These are phyloP conservation scores for Thera britannica DNA, from an alignment of 2,888 invertebrate genomes.

Conservation along the genomic window DNA sequence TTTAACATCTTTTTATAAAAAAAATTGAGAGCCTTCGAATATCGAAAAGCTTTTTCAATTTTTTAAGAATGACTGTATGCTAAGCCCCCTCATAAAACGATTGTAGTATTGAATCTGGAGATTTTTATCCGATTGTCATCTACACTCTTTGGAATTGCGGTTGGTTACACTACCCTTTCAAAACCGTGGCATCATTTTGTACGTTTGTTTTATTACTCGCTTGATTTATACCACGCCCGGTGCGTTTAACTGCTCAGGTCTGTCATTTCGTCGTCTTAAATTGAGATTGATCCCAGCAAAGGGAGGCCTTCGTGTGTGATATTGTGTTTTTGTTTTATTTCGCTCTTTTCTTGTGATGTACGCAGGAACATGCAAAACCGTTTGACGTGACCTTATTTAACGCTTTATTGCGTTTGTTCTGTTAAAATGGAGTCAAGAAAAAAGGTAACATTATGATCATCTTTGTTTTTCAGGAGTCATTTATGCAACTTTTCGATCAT, in stretches of 20 bases:
- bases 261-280: slow-evolving; percentile 82
- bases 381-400: slow-evolving; percentile 49
- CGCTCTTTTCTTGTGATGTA: slow-evolving; percentile 51
- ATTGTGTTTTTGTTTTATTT: slow-evolving; percentile 70
- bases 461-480: not conserved
- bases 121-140: too few relatives aligned
- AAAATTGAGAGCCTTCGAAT: not conserved
- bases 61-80: not conserved
- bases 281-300: slow-evolving; percentile 81
- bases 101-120: too few relatives aligned
- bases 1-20: not conserved
- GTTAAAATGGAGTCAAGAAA: slow-evolving; percentile 20
- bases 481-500: not conserved
- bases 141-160: too few relatives aligned
- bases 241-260: slow-evolving; percentile 82
- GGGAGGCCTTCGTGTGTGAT: slow-evolving; percentile 63
- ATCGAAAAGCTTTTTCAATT: not conserved
- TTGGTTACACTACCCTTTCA: slow-evolving; percentile 6
- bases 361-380: slow-evolving; percentile 52
- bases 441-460: slow-evolving; percentile 12
- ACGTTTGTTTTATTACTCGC: slow-evolving; percentile 78
- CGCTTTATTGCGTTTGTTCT: slow-evolving; percentile 41
- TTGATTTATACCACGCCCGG: slow-evolving; percentile 81
- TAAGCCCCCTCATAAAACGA: too few relatives aligned
- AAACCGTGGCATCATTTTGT: slow-evolving; percentile 67